These are phyloP conservation scores for Galeopterus variegatus DNA, from an alignment of 2,113 vertebrate genomes.

Conservation along the genomic window DNA sequence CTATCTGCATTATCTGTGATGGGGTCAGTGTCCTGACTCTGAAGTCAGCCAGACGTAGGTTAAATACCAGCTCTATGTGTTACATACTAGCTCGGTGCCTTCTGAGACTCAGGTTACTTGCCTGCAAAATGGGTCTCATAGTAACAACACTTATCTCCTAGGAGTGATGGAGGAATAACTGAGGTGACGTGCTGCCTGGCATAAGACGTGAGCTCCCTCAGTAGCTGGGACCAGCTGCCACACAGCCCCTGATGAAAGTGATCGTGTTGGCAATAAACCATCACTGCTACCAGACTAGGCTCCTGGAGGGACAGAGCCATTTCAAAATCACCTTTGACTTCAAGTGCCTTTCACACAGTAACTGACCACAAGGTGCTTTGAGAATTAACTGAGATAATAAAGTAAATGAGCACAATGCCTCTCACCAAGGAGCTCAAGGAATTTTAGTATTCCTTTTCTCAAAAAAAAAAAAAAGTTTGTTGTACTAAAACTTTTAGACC, in stretches of 20 bases:
- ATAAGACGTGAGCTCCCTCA: neutral
- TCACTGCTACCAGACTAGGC: neutral
- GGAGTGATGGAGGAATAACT: neutral
- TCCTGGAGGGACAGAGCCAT: neutral
- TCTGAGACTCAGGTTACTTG: neutral
- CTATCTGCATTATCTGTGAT: neutral
- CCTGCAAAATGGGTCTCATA: neutral
- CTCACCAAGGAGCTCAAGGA: neutral
- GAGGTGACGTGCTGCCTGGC: neutral
- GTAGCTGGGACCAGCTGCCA: neutral
- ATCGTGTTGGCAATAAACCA: accelerated
- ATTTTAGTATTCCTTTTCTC: neutral
- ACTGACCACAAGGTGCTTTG: neutral
- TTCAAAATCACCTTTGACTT: neutral
- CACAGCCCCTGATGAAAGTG: accelerated
- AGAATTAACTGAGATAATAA: neutral
- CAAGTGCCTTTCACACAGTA: too few relatives aligned
- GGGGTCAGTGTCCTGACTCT: neutral
- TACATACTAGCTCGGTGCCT: neutral
- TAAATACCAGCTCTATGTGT: neutral
- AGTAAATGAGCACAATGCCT: neutral
- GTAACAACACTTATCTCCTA: neutral
- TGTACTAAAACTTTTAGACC: neutral
- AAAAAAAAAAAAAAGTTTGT: neutral
- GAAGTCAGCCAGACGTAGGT: accelerated